Base-by-base conservation (phyloP, 2,888 invertebrate genomes). In the Harmothoe impar region DNA sequence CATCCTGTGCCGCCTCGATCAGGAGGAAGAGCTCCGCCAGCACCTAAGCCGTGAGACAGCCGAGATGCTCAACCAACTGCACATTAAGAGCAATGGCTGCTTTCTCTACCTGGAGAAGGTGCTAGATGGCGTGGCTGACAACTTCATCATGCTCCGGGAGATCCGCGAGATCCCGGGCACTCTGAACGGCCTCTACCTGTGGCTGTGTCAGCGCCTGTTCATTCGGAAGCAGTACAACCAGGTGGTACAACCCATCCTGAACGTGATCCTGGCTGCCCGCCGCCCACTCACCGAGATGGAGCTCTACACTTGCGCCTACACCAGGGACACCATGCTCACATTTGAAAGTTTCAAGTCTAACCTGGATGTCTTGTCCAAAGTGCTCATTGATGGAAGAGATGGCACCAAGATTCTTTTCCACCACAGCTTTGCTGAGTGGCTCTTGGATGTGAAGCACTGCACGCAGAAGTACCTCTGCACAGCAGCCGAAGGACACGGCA, bases 361-460 rank as follows among this genome's bases (percentile, higher is more conserved):
- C 77, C 91, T 95, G 91, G 93, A 94, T 85, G 90, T 94, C 85
- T 92, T 95, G 92, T 93, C 94, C n/a, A 94, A 95, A 90, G 93
- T 94, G 97, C 97, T 72, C 96, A 97, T 91, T 97, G 98, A 92
- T 98, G 98, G 95, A 97, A 97, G 94, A 97, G 98, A 93, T 88
- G 94, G 93, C 10, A 94, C 93, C n/a, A 94, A 94, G 91, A 97
- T 97, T 89, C 97, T 99, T 84, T 99, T 99, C 96, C 99, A 99
- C 96, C 98, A 98, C 95, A 98, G 98, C 91, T 99, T 99, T 96
- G 98, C 98, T 35, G 98, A 98, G 95, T 99, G 99, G 99, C 96
- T 99, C 93, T 96, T 98, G 90, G 99, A 99, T 95, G 99, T 99
- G n/a, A 99, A 99, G 96, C 99, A 99, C 95, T 99, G 99, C 96